Percentiles rank a stretch among this genome's conserved stretches.
These are phyloP conservation scores for Dione vanillae DNA, from an alignment of 2,888 invertebrate species.

Conservation along the genomic window DNA sequence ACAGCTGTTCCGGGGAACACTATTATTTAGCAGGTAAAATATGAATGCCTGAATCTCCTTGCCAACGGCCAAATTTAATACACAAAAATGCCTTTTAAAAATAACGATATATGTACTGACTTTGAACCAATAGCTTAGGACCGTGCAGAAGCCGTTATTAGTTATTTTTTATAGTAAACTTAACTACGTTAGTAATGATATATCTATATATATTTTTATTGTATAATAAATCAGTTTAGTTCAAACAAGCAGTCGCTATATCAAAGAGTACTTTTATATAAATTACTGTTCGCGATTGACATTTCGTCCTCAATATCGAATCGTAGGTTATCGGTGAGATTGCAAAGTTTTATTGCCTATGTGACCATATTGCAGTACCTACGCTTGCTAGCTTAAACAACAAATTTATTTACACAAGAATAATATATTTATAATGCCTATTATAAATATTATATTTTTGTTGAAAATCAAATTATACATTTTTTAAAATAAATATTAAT, in stretches of 20 bases:
- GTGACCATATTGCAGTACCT: conserved; percentile 24
- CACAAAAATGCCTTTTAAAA: too few relatives aligned
- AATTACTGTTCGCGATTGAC: conserved; percentile 46
- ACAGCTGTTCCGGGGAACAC: conserved; percentile 71
- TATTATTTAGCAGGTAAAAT: conserved; percentile 71
- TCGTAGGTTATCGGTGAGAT: conserved; percentile 65
- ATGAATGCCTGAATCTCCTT: conserved; percentile 54
- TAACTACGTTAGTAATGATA: too few relatives aligned
- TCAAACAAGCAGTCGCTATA: conserved; percentile 32
- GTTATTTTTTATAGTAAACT: not conserved
- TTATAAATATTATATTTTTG: too few relatives aligned
- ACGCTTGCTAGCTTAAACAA: not conserved
- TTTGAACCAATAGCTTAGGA: too few relatives aligned
- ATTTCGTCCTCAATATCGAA: conserved; percentile 57
- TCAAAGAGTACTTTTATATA: conserved; percentile 45
- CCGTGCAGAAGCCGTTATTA: not conserved
- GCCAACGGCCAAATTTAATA: conserved; percentile 29
- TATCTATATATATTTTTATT: not conserved
- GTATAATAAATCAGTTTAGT: conserved; percentile 27
- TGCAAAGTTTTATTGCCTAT: conserved; percentile 54
- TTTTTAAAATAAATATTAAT: too few relatives aligned
- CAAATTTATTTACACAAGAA: not conserved
- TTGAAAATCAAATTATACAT: too few relatives aligned
- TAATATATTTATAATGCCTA: too few relatives aligned
- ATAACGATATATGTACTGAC: too few relatives aligned